Evolutionary conservation across 2,797 vertebrate genomes (phyloP).

Genomic region (Fistularia tabacaria): DNA sequence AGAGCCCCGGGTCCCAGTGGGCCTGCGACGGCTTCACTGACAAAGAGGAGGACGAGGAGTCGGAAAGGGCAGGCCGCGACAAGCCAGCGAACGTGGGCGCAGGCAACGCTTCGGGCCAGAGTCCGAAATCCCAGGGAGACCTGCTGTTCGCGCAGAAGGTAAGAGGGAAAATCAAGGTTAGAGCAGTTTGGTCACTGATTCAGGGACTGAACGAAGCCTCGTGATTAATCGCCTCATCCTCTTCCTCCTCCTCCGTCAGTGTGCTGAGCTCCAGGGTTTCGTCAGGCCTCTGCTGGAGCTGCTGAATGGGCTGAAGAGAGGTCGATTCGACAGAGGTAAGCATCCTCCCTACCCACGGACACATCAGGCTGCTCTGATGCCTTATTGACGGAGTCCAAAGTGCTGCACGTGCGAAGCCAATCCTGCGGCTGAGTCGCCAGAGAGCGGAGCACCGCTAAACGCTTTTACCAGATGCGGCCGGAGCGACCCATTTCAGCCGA

Average conservation of each 20-base stretch:
- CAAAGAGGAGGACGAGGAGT: constrained; percentile 56
- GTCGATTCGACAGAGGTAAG: constrained; percentile 87
- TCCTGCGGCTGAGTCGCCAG: constrained; percentile 43
- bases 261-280: constrained; percentile 87
- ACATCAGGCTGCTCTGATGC: constrained; percentile 28
- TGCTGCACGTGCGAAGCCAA: constrained; percentile 24
- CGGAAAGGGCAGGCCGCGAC: constrained; percentile 17
- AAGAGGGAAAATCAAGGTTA: neutral
- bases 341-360: constrained; percentile 12
- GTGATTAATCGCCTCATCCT: constrained; percentile 47
- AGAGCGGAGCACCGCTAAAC: no score
- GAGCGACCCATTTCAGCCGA: no score
- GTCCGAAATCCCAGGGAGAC: constrained; percentile 75
- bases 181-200: constrained; percentile 7
- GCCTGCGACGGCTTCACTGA: constrained; percentile 55
- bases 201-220: constrained; percentile 9
- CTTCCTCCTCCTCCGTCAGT: constrained; percentile 70
- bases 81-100: constrained; percentile 24
- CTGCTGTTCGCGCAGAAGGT: constrained; percentile 89
- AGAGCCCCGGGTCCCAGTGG: constrained; percentile 68
- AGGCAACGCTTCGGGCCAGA: constrained; percentile 2
- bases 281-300: constrained; percentile 84
- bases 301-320: constrained; percentile 85
- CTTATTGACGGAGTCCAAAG: constrained; percentile 37
- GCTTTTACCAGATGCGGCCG: no score